A percentile compares a stretch with the other conserved stretches of the same genome.
phyloP scores from a whole-genome alignment of 2,888 invertebrate species.

The Caenorhabditis sinica region DNA sequence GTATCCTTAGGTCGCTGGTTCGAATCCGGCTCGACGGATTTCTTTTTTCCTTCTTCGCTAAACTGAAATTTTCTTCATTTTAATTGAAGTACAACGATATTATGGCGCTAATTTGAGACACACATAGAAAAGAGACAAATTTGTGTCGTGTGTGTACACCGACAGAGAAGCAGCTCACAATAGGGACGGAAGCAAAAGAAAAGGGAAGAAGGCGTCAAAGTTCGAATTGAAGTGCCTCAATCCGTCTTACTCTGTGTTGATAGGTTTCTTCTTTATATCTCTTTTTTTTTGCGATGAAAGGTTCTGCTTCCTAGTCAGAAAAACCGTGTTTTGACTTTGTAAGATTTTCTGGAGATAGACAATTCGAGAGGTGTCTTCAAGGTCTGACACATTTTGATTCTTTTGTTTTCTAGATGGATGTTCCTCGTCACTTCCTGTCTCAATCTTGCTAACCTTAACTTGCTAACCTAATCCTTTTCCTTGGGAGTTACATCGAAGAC shows the following conservation, averaged over 20 bases:
- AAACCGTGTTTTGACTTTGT: neutral
- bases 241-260: conserved; percentile 29
- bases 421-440: neutral
- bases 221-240: conserved; percentile 58
- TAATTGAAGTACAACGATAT: conserved; percentile 14
- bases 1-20: conserved; percentile 77
- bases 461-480: neutral
- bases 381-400: neutral
- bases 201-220: conserved; percentile 45
- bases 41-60: conserved; percentile 29
- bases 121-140: conserved; percentile 19
- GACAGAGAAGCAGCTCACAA: conserved; percentile 31
- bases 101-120: conserved; percentile 34
- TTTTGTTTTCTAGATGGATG: neutral
- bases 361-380: no score
- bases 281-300: conserved; percentile 11
- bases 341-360: neutral
- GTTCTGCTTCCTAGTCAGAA: conserved; percentile 6
- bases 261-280: conserved; percentile 40
- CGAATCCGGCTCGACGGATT: conserved; percentile 76
- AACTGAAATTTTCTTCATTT: neutral
- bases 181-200: conserved; percentile 25
- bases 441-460: neutral
- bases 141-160: conserved; percentile 3
- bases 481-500: neutral